Base-by-base conservation (phyloP, 1,140 invertebrate genomes). In the Meloidogyne floridensis region DNA sequence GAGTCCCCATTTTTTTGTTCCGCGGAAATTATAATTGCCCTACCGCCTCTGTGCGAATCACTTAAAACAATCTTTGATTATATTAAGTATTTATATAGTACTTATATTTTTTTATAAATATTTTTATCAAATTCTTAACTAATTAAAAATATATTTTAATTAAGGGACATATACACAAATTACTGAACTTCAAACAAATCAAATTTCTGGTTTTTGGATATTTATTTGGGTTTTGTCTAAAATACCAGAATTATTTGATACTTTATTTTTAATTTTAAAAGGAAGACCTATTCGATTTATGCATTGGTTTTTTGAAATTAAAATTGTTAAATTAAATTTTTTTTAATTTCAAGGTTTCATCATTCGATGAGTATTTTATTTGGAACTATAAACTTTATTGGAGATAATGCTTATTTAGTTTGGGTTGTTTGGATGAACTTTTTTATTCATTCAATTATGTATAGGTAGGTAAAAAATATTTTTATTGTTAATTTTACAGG, bases 211-310 rank as follows among this genome's bases (percentile, higher is more conserved):
- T 43, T 82, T 53, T 72, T 82, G 81, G 81, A 82, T 79, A 9
- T 82, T 77, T 15, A 59, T 82, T 69, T 82, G 81, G 81, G 81
- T 82, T 18, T 65, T 82, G 18, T 82, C 81, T 13, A 82, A 82
- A 72, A 59, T 82, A 10, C 81, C 81, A 4, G 81, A 82, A 77
- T 73, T 82, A 47, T 10, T 82, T 4, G 81, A 82, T 72, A 82
- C 81, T 11, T 59, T 82, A 51, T 82, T 82, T 69, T 84, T 86
- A 59, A 95, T 98, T 32, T 92, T 98, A 53, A 93, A 96, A 59
- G 98, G 98, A 91, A 95, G 97, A 90, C 95, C 95, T 11, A n/a
- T 79, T 65, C 47, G 20, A 72, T 81, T 54, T 51, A 81, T 80
- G 77, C 54, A 72, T 53, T 75, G 65, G 65, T n/a, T 32, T 47